A percentile compares a stretch with the other conserved stretches of the same genome.
Evolutionary conservation across 2,797 vertebrate genomes (phyloP).

Genomic region (Syngnathus acus): DNA sequence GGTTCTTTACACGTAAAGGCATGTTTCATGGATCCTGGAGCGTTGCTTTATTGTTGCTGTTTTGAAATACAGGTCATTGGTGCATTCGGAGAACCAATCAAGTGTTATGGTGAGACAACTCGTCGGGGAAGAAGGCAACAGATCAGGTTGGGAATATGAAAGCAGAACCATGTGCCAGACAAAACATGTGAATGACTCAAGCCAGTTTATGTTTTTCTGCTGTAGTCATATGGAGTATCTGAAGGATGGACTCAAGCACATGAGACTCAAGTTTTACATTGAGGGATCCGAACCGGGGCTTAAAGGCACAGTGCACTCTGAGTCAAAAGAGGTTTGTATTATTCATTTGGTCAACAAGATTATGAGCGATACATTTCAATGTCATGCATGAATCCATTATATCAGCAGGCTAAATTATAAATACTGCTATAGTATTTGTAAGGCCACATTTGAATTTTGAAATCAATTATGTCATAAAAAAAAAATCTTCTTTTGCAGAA

Average conservation of each 20-base stretch:
- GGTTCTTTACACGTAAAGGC: neutral
- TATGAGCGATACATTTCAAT: neutral
- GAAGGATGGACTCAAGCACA: slow-evolving; percentile 81
- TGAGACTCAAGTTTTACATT: slow-evolving; percentile 92
- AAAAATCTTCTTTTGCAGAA: slow-evolving; percentile 68
- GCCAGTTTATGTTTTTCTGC: slow-evolving; percentile 4
- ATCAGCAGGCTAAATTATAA: neutral
- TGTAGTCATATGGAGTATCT: slow-evolving; percentile 80
- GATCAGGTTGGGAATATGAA: slow-evolving; percentile 74
- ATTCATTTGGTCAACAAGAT: neutral
- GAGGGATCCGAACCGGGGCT: slow-evolving; percentile 84
- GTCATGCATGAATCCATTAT: neutral
- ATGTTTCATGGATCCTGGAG: neutral
- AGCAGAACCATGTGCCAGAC: too few relatives aligned
- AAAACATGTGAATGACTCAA: neutral
- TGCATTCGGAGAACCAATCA: slow-evolving; percentile 87
- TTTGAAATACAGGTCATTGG: slow-evolving; percentile 72
- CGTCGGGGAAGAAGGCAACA: slow-evolving; percentile 85
- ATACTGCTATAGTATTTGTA: too few relatives aligned
- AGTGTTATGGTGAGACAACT: slow-evolving; percentile 85
- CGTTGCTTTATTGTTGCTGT: neutral
- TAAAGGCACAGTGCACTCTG: slow-evolving; percentile 83
- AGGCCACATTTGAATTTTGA: neutral
- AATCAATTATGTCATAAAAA: neutral
- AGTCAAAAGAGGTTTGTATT: slow-evolving; percentile 79